Conservation (phyloP, 2,888 invertebrate species). For the Metalampra italica region DNA sequence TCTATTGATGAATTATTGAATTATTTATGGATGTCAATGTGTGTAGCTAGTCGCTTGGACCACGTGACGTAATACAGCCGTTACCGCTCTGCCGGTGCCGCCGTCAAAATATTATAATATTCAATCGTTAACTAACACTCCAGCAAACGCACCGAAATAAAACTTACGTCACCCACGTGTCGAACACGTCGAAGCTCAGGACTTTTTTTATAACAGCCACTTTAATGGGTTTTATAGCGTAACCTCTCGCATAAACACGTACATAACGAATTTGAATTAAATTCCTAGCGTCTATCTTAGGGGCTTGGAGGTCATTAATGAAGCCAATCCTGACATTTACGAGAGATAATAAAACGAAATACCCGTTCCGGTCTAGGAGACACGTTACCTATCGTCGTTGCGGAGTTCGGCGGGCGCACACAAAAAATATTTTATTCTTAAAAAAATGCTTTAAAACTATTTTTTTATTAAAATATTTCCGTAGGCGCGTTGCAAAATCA, state of each 20-base stretch:
- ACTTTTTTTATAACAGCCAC: conserved; percentile 13
- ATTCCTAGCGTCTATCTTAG: background rate
- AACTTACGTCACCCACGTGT: conserved; percentile 38
- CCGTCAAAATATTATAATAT: conserved; percentile 30
- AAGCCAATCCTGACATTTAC: too few relatives aligned
- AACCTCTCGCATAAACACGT: background rate
- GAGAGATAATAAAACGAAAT: too few relatives aligned
- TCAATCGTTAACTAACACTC: conserved; percentile 32
- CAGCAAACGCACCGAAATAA: conserved; percentile 38
- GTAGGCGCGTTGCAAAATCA: too few relatives aligned
- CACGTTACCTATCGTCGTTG: background rate
- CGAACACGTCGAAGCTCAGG: conserved; percentile 8
- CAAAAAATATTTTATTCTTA: too few relatives aligned
- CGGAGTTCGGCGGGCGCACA: background rate
- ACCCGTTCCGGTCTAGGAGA: too few relatives aligned
- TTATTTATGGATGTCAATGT: too few relatives aligned
- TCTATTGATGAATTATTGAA: too few relatives aligned
- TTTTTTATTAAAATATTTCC: too few relatives aligned
- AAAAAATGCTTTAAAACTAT: too few relatives aligned
- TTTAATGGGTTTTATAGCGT: conserved; percentile 8
- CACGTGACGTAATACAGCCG: conserved; percentile 28
- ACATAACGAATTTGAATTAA: conserved; percentile 7
- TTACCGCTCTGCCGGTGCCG: conserved; percentile 20
- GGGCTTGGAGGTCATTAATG: too few relatives aligned
- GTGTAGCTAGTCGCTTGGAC: background rate